A percentile compares a stretch with the other conserved stretches of the same genome.
Conservation (phyloP, 2,888 invertebrate species). For the Hydraecia micacea region DNA sequence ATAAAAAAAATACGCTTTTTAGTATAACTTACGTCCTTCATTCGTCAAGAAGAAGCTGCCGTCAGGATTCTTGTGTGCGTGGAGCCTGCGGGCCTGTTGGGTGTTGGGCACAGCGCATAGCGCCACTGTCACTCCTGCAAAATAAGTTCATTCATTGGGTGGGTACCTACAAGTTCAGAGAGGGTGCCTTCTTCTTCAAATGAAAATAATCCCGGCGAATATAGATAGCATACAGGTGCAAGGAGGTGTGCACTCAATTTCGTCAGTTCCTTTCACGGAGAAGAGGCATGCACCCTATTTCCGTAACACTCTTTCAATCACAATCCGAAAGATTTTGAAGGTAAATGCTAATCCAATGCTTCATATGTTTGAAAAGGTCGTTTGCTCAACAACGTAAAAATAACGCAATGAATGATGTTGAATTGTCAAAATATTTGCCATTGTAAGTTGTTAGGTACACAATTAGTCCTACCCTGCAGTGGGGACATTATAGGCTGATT, state of each 20-base stretch:
- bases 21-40: constrained; percentile 69
- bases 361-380: no score
- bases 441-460: neutral
- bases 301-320: neutral
- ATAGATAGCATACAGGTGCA: no score
- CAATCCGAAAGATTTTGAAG: neutral
- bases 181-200: neutral
- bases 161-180: neutral
- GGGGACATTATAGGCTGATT: neutral
- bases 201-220: neutral
- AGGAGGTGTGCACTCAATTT: neutral
- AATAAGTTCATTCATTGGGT: neutral
- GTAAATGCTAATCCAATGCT: neutral
- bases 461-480: neutral
- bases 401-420: neutral
- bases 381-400: neutral
- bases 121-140: constrained; percentile 77
- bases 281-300: neutral
- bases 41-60: constrained; percentile 73
- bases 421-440: neutral
- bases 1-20: neutral
- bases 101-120: constrained; percentile 77
- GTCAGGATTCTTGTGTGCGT: constrained; percentile 74
- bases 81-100: constrained; percentile 67
- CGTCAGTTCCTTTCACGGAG: neutral